Base-by-base conservation (phyloP, 2,888 invertebrate genomes). In the Phortica magna region DNA sequence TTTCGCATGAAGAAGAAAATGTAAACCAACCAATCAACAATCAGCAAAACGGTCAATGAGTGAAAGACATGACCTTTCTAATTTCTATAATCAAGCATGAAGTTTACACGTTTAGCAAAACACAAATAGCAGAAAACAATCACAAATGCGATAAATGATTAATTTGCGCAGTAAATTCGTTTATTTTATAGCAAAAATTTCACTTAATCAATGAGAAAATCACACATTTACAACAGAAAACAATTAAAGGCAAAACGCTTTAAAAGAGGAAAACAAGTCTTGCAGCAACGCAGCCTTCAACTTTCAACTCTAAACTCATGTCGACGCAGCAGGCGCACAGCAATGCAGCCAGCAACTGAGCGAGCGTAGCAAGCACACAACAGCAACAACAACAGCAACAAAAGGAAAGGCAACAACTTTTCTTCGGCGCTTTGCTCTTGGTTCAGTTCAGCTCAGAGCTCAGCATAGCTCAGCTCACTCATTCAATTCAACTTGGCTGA, bases 241-340 rank as follows among this genome's bases (percentile, higher is more conserved):
- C 65, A 76, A 71, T 64, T 53, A 39, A 53, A 12, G 17, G 12
- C 14, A 42, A 73, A 65, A 53, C 55, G 31, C 31, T 65, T 53
- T 48, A 39, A 64, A 61, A 61, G n/a, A n/a, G n/a, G n/a, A n/a
- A 65, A 31, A 31, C 31, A 31, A 31, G 31, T 31, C 31, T 70
- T 70, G 22, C 53, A 70, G 48, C 48, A 59, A 75, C 19, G 59
- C 53, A 61, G 57, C 74, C 41, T 82, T 85, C 86, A 85, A 85
- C 85, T 85, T 85, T 85, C 88, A 85, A 85, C 88, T 81, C 79
- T 74, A 64, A 78, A 72, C 55, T 55, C n/a, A 82, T 83, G 82
- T 19, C 5, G 59, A 22, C 73, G 42, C 73, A 39, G 73, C 59
- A 73, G 59, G 42, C 73, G 43, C 57, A 10, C 68, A 70, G 48